Evolutionary conservation across 2,888 invertebrate species (phyloP).

Genomic region (Schrankia costaestrigalis): DNA sequence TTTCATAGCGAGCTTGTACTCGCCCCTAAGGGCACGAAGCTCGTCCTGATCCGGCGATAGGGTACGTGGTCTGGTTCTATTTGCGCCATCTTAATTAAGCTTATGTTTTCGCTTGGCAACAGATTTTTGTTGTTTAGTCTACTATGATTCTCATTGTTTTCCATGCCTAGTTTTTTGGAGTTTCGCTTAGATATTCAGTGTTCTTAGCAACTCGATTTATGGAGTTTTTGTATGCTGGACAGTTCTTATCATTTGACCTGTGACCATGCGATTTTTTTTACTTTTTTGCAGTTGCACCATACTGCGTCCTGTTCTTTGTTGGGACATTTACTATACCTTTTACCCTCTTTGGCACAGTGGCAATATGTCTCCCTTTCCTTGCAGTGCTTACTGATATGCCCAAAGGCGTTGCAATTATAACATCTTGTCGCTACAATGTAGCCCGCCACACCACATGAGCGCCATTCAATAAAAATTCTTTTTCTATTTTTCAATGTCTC

Average conservation of each 20-base stretch:
- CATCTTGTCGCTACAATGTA: constrained; percentile 24
- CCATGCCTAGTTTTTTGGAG: too few relatives aligned
- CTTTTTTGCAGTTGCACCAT: constrained; percentile 31
- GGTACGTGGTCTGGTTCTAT: background rate
- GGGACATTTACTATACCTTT: constrained; percentile 8
- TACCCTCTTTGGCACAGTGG: constrained; percentile 16
- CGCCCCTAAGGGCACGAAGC: background rate
- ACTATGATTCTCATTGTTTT: too few relatives aligned
- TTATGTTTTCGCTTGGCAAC: background rate
- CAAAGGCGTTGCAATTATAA: constrained; percentile 40
- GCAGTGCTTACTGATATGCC: constrained; percentile 34
- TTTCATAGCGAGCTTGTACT: constrained; percentile 6
- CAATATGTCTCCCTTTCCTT: constrained; percentile 14
- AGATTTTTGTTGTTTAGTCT: constrained; percentile 16
- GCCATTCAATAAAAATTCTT: constrained; percentile 17
- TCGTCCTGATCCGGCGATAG: background rate
- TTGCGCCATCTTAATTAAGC: constrained; percentile 5
- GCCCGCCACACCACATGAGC: constrained; percentile 4
- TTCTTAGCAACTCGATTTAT: too few relatives aligned
- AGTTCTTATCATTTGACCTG: constrained; percentile 13
- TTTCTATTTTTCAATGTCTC: constrained; percentile 4
- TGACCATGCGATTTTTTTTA: constrained; percentile 9
- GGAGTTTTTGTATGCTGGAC: constrained; percentile 27
- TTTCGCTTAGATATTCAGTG: too few relatives aligned
- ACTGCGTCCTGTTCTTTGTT: background rate